Base-by-base conservation (phyloP, 2,797 vertebrate genomes). In the Valencia hispanica region DNA sequence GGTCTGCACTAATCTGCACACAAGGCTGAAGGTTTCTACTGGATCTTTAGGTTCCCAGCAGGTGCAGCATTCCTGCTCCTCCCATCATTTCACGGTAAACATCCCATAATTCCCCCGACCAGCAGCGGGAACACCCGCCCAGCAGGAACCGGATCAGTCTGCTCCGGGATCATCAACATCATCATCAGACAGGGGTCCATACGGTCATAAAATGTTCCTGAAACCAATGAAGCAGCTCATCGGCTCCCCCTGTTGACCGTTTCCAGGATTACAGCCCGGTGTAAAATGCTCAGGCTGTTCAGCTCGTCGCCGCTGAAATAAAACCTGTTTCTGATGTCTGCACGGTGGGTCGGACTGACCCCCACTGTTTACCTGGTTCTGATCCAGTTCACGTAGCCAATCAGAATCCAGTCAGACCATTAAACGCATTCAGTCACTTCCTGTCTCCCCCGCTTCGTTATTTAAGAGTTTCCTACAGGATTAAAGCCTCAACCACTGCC, bases 11-110 rank as follows among this genome's bases (percentile, higher is more conserved):
- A 4, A 41, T 11, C 63, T 50, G 45, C 68, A 50, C 45, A 20
- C 47, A 25, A 70, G 43, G 30, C 68, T 51, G 18, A 71, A 30
- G 10, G 48, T 71, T 73, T 59, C 39, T 73, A 45, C 71, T 73
- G 71, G 32, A 45, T n/a, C 41, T 22, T 59, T 32, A 45, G 45
- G 39, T 22, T 27, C 18, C 43, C 17, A 45, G 68, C 34, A 39
- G 22, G 34, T 15, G 59, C 34, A 18, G 41, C 41, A 8, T 25
- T 43, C 36, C 70, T 51, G 69, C 12, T 70, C 22, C 36, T 39
- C 22, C 65, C 0, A 17, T 39, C 70, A 7, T 72, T 57, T 72
- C 70, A 41, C n/a, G 20, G 57, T 30, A 71, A 51, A 48, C 61
- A 15, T 43, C 65, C 39, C 65, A 41, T 9, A 66, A 15, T 43